Conservation (phyloP, 2,888 invertebrate genomes). For the Hecatera dysodea region DNA sequence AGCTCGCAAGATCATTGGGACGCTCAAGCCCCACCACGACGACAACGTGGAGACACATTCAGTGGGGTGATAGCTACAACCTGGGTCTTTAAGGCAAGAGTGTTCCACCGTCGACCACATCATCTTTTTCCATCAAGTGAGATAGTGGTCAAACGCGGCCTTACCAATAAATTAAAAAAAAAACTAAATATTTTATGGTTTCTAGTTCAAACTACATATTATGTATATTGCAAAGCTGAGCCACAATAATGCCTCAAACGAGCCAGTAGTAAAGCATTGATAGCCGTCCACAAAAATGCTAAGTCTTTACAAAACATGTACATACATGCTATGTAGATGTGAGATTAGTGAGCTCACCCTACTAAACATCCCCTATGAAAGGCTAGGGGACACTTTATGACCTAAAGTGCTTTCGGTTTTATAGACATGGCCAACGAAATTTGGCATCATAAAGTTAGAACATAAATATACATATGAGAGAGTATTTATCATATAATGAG, state of each 20-base stretch:
- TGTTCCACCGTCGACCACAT: too few relatives aligned
- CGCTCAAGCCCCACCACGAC: too few relatives aligned
- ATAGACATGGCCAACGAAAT: slow-evolving; percentile 55
- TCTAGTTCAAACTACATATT: too few relatives aligned
- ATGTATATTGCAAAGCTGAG: not conserved
- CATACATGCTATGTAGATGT: slow-evolving; percentile 55
- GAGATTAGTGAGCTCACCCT: slow-evolving; percentile 44
- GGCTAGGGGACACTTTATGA: slow-evolving; percentile 60
- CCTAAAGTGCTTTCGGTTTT: slow-evolving; percentile 60
- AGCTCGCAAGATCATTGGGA: too few relatives aligned
- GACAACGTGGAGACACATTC: too few relatives aligned
- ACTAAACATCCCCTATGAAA: slow-evolving; percentile 55
- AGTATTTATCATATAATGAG: slow-evolving; percentile 30
- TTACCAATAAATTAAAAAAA: not conserved
- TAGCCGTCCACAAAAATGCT: slow-evolving; percentile 31
- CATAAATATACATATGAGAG: slow-evolving; percentile 52
- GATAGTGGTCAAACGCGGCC: too few relatives aligned
- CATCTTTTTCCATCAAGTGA: too few relatives aligned
- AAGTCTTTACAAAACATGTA: slow-evolving; percentile 46
- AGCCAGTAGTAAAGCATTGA: slow-evolving; percentile 13
- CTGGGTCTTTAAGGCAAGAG: too few relatives aligned
- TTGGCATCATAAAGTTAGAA: slow-evolving; percentile 51
- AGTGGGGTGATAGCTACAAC: too few relatives aligned
- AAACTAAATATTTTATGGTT: not conserved
- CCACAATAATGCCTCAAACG: slow-evolving; percentile 16